Evolutionary conservation across 1,140 invertebrate species (phyloP).

Genomic region (Heliothis subflexa): DNA sequence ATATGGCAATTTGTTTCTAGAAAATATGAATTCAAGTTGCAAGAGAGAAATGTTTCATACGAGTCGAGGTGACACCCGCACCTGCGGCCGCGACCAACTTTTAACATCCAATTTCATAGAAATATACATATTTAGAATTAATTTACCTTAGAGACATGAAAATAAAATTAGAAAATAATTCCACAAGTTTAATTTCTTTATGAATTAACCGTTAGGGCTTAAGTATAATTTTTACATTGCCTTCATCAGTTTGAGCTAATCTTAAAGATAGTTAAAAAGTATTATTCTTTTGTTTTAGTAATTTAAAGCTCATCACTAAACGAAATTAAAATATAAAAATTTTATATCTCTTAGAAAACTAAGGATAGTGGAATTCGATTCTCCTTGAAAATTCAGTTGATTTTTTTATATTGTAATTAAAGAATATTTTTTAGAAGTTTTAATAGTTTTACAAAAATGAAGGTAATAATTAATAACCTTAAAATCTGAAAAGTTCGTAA

Average conservation of each 20-base stretch:
- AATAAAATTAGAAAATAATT: conserved; percentile 9
- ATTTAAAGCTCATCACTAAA: background rate
- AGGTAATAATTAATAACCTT: too few species aligned
- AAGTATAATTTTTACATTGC: background rate
- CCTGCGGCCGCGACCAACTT: conserved; percentile 65
- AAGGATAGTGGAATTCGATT: too few species aligned
- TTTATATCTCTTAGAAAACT: too few species aligned
- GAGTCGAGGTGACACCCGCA: conserved; percentile 66
- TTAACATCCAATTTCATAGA: conserved; percentile 54
- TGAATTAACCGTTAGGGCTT: background rate
- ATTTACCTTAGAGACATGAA: conserved; percentile 10
- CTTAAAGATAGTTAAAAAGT: background rate
- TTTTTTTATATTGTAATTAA: too few species aligned
- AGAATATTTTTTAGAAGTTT: too few species aligned
- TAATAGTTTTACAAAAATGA: too few species aligned
- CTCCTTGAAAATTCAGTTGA: too few species aligned
- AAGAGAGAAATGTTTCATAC: conserved; percentile 70
- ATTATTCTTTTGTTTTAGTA: background rate
- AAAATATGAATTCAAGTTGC: conserved; percentile 71
- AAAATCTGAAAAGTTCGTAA: too few species aligned
- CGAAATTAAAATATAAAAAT: too few species aligned
- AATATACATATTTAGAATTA: conserved; percentile 41
- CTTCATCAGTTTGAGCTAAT: background rate
- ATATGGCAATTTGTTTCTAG: conserved; percentile 61
- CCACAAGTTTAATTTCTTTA: conserved; percentile 12